These are phyloP conservation scores for Nasonia vitripennis DNA, from an alignment of 1,140 invertebrate genomes.

Conservation along the genomic window DNA sequence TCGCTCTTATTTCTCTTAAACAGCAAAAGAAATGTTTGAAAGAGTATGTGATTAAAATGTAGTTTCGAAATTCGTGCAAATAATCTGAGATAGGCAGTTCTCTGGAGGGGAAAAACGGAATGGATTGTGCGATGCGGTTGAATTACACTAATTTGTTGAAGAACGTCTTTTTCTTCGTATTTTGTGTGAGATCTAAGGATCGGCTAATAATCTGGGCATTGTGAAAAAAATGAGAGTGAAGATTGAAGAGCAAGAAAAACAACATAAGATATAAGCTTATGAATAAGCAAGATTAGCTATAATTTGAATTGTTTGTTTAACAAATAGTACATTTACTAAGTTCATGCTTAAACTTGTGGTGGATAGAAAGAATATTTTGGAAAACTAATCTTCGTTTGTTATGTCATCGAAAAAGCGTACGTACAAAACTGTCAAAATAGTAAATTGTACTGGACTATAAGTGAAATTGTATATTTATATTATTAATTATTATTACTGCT, in stretches of 20 bases:
- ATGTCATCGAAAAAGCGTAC: conserved; percentile 30
- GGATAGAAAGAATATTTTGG: conserved; percentile 27
- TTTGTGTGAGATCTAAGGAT: conserved; percentile 19
- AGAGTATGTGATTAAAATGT: not conserved
- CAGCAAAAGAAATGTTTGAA: conserved; percentile 6
- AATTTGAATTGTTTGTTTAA: conserved; percentile 34
- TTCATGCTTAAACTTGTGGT: conserved; percentile 1
- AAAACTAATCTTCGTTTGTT: conserved; percentile 31
- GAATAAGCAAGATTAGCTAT: conserved; percentile 32
- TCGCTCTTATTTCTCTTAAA: conserved; percentile 23
- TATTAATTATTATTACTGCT: conserved; percentile 34
- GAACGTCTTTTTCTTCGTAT: not conserved
- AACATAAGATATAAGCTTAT: conserved; percentile 23
- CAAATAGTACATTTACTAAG: conserved; percentile 29
- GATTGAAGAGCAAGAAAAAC: conserved; percentile 33
- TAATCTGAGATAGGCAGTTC: not conserved
- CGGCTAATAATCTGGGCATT: conserved; percentile 19
- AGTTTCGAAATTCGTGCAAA: conserved; percentile 23
- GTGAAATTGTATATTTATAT: conserved; percentile 39
- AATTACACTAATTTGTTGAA: conserved; percentile 5
- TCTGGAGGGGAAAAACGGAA: not conserved
- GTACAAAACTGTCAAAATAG: conserved; percentile 24
- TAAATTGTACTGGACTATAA: conserved; percentile 20
- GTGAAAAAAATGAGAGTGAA: conserved; percentile 15
- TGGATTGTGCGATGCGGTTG: not conserved